Evolutionary conservation across 2,888 invertebrate species (phyloP).

Genomic region (Pemphredon lugubris): DNA sequence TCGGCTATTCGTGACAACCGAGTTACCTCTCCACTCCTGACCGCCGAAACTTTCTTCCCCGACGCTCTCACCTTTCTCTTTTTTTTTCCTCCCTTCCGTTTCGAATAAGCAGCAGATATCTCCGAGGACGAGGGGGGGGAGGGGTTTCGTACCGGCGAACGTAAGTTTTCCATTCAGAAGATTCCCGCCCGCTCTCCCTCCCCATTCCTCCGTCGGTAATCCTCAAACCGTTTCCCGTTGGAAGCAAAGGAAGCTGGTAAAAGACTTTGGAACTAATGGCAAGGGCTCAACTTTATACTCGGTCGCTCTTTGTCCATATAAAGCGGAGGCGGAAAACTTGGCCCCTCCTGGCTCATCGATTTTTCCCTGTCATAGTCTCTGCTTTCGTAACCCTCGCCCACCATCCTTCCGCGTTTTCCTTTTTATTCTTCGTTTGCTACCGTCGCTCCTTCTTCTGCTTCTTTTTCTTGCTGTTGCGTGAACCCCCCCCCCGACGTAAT

Average conservation of each 20-base stretch:
- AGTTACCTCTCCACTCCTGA: conserved; percentile 31
- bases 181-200: neutral
- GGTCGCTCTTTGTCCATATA: conserved; percentile 40
- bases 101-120: conserved; percentile 32
- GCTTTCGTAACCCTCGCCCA: conserved; percentile 1
- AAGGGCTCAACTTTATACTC: conserved; percentile 53
- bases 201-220: conserved; percentile 27
- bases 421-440: conserved; percentile 15
- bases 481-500: neutral
- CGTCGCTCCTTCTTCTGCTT: neutral
- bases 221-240: conserved; percentile 42
- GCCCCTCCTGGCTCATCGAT: conserved; percentile 51
- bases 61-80: neutral
- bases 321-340: conserved; percentile 47
- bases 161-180: conserved; percentile 23
- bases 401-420: neutral
- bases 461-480: too few species aligned
- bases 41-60: conserved; percentile 12
- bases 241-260: conserved; percentile 30
- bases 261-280: conserved; percentile 50
- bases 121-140: too few species aligned
- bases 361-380: conserved; percentile 28
- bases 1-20: conserved; percentile 25
- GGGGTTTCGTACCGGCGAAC: conserved; percentile 11
- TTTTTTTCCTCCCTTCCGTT: neutral